These are phyloP conservation scores for Nymphalis urticae DNA, from an alignment of 2,888 invertebrate genomes.

Conservation along the genomic window DNA sequence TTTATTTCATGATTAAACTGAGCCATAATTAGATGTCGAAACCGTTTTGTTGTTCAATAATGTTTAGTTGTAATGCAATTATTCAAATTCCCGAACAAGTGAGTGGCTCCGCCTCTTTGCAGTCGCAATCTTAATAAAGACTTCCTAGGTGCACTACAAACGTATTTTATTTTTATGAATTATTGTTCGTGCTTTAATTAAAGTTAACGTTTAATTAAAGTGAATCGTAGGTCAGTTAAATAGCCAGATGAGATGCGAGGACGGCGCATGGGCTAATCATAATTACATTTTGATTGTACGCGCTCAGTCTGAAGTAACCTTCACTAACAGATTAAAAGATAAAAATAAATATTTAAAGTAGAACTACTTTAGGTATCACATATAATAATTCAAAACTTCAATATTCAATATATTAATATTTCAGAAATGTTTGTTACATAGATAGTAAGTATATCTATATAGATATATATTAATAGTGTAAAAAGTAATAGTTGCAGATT, in stretches of 20 bases:
- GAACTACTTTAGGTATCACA: not conserved
- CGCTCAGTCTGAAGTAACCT: constrained; percentile 19
- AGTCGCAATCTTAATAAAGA: constrained; percentile 80
- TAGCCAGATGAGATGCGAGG: constrained; percentile 54
- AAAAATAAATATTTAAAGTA: not conserved
- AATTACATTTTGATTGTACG: constrained; percentile 44
- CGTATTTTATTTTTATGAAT: constrained; percentile 70
- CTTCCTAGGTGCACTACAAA: constrained; percentile 71
- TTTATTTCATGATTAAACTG: constrained; percentile 9
- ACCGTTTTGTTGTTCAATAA: constrained; percentile 39
- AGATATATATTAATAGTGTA: too few species aligned
- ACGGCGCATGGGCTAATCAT: constrained; percentile 38
- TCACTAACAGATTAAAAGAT: constrained; percentile 7
- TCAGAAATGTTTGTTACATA: too few species aligned
- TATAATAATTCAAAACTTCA: too few species aligned
- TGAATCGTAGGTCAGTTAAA: constrained; percentile 64
- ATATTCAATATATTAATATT: too few species aligned
- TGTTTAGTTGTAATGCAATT: constrained; percentile 53
- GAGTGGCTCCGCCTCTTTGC: constrained; percentile 71
- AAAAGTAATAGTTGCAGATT: too few species aligned
- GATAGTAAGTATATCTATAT: too few species aligned
- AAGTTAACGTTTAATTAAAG: constrained; percentile 76
- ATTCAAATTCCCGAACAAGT: constrained; percentile 76
- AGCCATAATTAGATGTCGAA: constrained; percentile 54
- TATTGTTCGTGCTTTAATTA: constrained; percentile 66